Base-by-base conservation (phyloP, 2,113 vertebrate genomes). In the Cyprinodon brontotheroides region DNA sequence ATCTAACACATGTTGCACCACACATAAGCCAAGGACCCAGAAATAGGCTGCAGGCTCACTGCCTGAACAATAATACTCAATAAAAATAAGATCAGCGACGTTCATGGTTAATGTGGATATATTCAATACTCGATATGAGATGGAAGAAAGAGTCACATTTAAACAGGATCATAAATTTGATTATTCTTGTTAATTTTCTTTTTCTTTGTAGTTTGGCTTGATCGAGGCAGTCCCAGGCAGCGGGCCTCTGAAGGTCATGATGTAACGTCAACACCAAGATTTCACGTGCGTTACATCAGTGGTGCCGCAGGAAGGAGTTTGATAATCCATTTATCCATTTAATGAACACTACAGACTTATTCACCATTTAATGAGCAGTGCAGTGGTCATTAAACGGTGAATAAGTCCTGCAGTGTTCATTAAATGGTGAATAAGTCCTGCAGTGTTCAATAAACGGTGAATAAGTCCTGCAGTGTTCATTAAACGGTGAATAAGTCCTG, bases 1-100 rank as follows among this genome's bases (percentile, higher is more conserved):
- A 91, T 92, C 91, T 83, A 87, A 91, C 92, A 90, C 91, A 88
- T 92, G 93, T 89, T 89, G 77, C 88, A 83, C 84, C 85, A 90
- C 66, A 74, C 60, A 81, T 15, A 11, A 47, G 48, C 0, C 15
- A 61, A 87, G 79, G 92, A 86, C 90, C 91, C 79, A 40, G 4
- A 17, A 45, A 17, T 0, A n/a, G 61, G 50, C 0, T 8, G 36
- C 1, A 0, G 1, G 3, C 0, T 0, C 0, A 77, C 13, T 74
- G 93, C 93, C 92, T 87, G 90, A 40, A 6, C 48, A 0, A 0
- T 41, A 43, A 13, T n/a, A 2, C 20, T 59, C 3, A 1, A 12
- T 15, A 11, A 39, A 5, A 53, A 74, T 14, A 67, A 38, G 61
- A 60, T 14, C 5, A 7, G 3, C 37, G 0, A 1, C 38, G 0